phyloP scores from a whole-genome alignment of 1,140 invertebrate species.

The Tyrophagus putrescentiae region DNA sequence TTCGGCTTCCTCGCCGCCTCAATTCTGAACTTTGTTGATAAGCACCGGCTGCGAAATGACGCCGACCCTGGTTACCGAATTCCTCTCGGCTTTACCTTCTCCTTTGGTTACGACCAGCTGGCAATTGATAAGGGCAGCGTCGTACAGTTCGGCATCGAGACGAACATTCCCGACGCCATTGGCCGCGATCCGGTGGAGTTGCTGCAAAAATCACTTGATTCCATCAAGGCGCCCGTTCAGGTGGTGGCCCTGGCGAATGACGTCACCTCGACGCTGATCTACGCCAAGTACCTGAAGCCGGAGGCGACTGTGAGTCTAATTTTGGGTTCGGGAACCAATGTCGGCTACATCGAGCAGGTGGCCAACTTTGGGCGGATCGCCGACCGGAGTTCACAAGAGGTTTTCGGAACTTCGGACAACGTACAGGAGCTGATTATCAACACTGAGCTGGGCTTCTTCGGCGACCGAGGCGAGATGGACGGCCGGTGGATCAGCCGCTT shows the following conservation, averaged over 20 bases:
- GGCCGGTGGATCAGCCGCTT: conserved; percentile 40
- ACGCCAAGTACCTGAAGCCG: conserved; percentile 41
- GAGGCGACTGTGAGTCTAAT: conserved; percentile 44
- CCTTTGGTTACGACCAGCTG: conserved; percentile 59
- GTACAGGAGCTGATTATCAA: conserved; percentile 52
- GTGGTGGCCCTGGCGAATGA: conserved; percentile 54
- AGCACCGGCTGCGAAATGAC: conserved; percentile 21
- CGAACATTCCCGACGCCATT: conserved; percentile 48
- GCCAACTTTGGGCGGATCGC: conserved; percentile 46
- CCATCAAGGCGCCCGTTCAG: conserved; percentile 45
- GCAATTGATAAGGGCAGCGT: conserved; percentile 43
- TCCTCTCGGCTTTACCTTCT: conserved; percentile 55
- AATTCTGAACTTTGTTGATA: conserved; percentile 51
- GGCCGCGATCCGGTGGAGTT: conserved; percentile 52
- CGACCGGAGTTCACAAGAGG: conserved; percentile 35
- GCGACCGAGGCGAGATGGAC: conserved; percentile 57
- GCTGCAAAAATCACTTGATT: conserved; percentile 49
- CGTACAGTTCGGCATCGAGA: conserved; percentile 6
- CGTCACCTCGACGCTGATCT: conserved; percentile 50
- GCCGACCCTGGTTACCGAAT: not conserved
- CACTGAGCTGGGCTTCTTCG: conserved; percentile 70
- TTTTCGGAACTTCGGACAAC: conserved; percentile 27
- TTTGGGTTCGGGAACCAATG: conserved; percentile 56
- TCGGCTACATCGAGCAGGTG: conserved; percentile 57
- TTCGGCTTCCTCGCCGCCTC: conserved; percentile 62